These are phyloP conservation scores for Strigops habroptila DNA, from an alignment of 2,113 vertebrate genomes.

Conservation along the genomic window DNA sequence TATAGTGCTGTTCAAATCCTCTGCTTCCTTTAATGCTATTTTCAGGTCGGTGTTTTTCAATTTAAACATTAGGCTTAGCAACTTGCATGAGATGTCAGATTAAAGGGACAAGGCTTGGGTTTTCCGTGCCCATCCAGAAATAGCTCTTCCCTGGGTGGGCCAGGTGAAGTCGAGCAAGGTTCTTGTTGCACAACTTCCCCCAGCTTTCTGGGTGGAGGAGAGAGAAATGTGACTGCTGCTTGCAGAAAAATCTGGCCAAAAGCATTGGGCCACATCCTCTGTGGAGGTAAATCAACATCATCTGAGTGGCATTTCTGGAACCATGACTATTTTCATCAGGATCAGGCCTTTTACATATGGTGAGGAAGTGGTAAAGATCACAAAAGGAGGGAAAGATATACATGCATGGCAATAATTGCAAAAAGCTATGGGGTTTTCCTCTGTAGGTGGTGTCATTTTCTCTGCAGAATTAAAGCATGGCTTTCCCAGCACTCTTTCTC, in stretches of 20 bases:
- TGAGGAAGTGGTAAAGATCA: constrained; percentile 59
- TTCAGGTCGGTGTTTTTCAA: constrained; percentile 67
- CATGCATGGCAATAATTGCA: constrained; percentile 1
- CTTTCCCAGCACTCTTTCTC: neutral
- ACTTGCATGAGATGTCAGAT: constrained; percentile 62
- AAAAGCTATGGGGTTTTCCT: constrained; percentile 7
- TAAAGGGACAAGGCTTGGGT: constrained; percentile 70
- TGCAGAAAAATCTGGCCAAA: constrained; percentile 5
- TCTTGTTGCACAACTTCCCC: constrained; percentile 53
- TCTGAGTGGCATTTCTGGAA: constrained; percentile 14
- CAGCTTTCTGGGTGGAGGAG: constrained; percentile 38
- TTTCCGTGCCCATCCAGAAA: constrained; percentile 68
- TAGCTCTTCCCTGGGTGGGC: constrained; percentile 75
- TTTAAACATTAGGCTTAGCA: constrained; percentile 75
- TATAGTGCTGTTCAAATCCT: constrained; percentile 74
- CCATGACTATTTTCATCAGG: constrained; percentile 27
- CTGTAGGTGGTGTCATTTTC: constrained; percentile 18
- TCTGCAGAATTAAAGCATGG: neutral
- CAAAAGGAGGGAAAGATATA: constrained; percentile 10
- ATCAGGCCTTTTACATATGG: constrained; percentile 51
- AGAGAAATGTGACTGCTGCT: neutral
- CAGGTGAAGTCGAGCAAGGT: constrained; percentile 69
- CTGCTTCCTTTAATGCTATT: constrained; percentile 76
- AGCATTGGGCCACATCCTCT: constrained; percentile 25
- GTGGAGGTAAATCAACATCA: constrained; percentile 43